Conservation (phyloP, 2,888 invertebrate genomes). For the Scaptomyza tumidula region DNA sequence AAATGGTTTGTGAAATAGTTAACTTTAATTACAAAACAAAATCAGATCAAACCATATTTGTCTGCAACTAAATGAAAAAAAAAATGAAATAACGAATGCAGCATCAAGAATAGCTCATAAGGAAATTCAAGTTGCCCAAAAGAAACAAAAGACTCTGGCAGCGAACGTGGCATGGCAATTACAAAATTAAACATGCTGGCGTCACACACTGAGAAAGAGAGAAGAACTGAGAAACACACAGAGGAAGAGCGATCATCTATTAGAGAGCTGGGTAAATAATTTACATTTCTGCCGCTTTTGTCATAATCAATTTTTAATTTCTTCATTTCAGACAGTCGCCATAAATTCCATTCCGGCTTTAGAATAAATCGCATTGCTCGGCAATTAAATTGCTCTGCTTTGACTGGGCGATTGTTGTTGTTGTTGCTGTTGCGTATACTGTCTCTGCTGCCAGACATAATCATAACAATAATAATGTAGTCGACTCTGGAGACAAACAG, state of each 20-base stretch:
- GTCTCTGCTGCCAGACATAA: constrained; percentile 77
- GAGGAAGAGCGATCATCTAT: constrained; percentile 33
- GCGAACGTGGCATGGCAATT: constrained; percentile 53
- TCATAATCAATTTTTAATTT: constrained; percentile 82
- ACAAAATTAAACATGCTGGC: constrained; percentile 2
- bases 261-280: constrained; percentile 68
- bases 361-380: neutral
- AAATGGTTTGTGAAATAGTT: constrained; percentile 28
- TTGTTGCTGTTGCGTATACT: constrained; percentile 51
- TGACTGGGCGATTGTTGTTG: constrained; percentile 17
- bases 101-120: constrained; percentile 20
- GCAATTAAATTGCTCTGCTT: constrained; percentile 3
- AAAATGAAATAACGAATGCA: no score
- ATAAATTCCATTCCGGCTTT: constrained; percentile 79
- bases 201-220: neutral
- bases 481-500: constrained; percentile 65
- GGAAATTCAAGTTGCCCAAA: constrained; percentile 49
- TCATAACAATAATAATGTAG: constrained; percentile 79
- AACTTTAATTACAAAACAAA: constrained; percentile 41
- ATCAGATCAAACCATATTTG: constrained; percentile 47
- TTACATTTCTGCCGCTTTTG: constrained; percentile 75
- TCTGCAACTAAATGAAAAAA: neutral
- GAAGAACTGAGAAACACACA: neutral
- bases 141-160: constrained; percentile 58
- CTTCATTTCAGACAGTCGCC: constrained; percentile 74